A percentile compares a stretch with the other conserved stretches of the same genome.
Evolutionary conservation across 2,888 invertebrate species (phyloP).

Genomic region (Amphipyra tragopoginis): DNA sequence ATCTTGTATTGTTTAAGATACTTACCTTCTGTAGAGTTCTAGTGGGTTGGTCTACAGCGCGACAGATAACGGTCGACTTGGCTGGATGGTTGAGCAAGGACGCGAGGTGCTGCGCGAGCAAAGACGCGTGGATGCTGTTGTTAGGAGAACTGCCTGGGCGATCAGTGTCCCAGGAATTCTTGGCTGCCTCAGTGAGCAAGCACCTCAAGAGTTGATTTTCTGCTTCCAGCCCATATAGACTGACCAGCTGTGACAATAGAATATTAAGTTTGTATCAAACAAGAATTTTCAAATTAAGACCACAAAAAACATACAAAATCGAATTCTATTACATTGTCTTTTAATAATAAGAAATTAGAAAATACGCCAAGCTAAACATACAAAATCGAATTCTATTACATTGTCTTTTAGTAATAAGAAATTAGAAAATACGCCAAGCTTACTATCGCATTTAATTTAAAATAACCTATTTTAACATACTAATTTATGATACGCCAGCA

Average conservation of each 20-base stretch:
- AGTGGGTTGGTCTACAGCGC: conserved; percentile 95
- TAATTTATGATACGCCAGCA: conserved; percentile 1
- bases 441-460: neutral
- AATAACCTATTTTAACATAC: neutral
- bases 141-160: conserved; percentile 92
- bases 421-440: too few relatives aligned
- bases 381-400: too few relatives aligned
- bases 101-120: conserved; percentile 88
- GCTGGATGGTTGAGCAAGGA: conserved; percentile 95
- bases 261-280: conserved; percentile 7
- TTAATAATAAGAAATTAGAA: too few relatives aligned
- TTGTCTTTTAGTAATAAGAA: too few relatives aligned
- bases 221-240: conserved; percentile 98
- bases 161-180: conserved; percentile 93
- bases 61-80: conserved; percentile 96
- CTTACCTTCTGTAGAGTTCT: conserved; percentile 91
- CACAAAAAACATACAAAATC: neutral
- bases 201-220: conserved; percentile 98
- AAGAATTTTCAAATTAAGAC: neutral
- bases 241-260: conserved; percentile 92
- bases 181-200: conserved; percentile 94
- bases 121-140: conserved; percentile 93
- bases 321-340: too few relatives aligned
- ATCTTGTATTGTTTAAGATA: conserved; percentile 17
- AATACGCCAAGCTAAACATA: too few relatives aligned